Evolutionary conservation across 2,888 invertebrate species (phyloP), one percentile per base, ranked within the genome.

Genomic region (Chromoteleia sp.): DNA sequence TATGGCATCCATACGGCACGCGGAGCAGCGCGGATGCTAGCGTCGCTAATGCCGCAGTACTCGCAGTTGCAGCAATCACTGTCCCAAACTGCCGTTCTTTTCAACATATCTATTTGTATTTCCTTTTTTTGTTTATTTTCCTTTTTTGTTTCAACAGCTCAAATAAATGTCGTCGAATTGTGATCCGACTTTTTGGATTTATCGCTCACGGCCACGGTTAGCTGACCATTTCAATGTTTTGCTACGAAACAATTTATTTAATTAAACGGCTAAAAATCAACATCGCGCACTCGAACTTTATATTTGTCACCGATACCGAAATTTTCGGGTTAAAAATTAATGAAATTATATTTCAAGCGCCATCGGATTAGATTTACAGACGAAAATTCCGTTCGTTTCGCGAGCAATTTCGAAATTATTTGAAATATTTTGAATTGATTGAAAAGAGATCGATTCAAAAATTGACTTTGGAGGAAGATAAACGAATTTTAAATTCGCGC

Each of bases 1-100:
- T 82, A 82, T 82, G 54, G 78, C 70, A 78, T 71, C 65, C 82
- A 78, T 59, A 78, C 74, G 78, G 78, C 63, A 75, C 78, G 54
- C 58, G 25, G 25, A 39, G 78, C 52, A 39, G 78, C 52, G 71
- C 78, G 75, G 78, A 78, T 78, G 71, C 56, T 68, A 17, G 54
- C 68, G 52, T 71, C 21, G 81, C 75, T 81, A 81, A 81, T 81
- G 70, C 71, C 29, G 67, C 67, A 70, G 52, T 73, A 65, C 67
- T 76, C 67, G 61, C 68, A 74, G 70, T 80, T 65, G 52, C 15
- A 63, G 67, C 71, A 76, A 81, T 81, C 76, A 81, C 61, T 68
- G 36, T 61, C 33, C 15, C 52, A n/a, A 54, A 52, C 61, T 52
- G 7, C 12, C 10, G 8, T 19, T 33, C 14, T 59, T 74, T 43